phyloP scores from a whole-genome alignment of 2,797 vertebrate species.

The Melanotaenia trifasciata region DNA sequence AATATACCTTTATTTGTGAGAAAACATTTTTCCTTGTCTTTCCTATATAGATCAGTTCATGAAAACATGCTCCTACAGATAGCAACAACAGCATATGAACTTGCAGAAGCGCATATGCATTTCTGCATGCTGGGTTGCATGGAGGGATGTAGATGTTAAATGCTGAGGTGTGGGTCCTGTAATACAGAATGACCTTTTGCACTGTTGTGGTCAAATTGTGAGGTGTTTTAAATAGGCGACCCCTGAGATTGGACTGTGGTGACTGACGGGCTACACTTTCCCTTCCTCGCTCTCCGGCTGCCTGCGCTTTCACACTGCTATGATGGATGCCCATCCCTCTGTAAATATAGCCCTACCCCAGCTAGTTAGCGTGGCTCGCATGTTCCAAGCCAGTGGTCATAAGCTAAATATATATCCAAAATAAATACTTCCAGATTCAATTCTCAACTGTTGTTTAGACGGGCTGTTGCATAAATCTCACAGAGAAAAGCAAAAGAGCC shows the following conservation, averaged over 20 bases:
- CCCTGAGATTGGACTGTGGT: conserved; percentile 69
- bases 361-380: conserved; percentile 86
- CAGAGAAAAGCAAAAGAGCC: conserved; percentile 41
- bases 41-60: too few relatives aligned
- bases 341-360: conserved; percentile 83
- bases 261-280: conserved; percentile 81
- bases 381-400: conserved; percentile 79
- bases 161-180: conserved; percentile 50
- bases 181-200: conserved; percentile 52
- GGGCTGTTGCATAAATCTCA: conserved; percentile 55
- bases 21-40: too few relatives aligned
- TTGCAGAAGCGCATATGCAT: background rate
- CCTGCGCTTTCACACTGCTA: conserved; percentile 68
- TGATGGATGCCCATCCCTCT: conserved; percentile 80
- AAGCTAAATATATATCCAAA: conserved; percentile 82
- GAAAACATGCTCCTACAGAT: too few relatives aligned
- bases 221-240: conserved; percentile 75
- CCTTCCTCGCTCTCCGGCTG: conserved; percentile 75
- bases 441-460: conserved; percentile 75
- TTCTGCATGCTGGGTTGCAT: conserved; percentile 18
- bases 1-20: background rate
- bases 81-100: background rate
- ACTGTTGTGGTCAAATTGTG: conserved; percentile 69
- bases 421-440: conserved; percentile 84
- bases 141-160: conserved; percentile 33